A percentile compares a stretch with the other conserved stretches of the same genome.
phyloP scores from a whole-genome alignment of 23 tunicate genomes.

The Ciona savignyi region DNA sequence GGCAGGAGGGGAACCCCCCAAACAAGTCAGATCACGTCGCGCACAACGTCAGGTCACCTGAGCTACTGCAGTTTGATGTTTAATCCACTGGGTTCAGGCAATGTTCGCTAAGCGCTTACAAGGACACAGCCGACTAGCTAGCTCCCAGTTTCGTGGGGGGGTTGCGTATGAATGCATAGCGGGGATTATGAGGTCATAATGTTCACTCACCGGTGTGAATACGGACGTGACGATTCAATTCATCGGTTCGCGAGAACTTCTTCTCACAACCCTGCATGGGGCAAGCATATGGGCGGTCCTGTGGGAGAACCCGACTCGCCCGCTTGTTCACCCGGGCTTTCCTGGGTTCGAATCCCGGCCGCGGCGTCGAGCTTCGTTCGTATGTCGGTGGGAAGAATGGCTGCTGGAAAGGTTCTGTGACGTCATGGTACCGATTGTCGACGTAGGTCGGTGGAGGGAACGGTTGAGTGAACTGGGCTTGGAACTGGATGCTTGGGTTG shows the following conservation, averaged over 20 bases:
- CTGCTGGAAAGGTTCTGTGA: not conserved
- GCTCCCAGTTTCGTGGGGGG: too few relatives aligned
- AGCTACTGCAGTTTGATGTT: too few relatives aligned
- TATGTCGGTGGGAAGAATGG: not conserved
- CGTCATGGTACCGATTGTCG: not conserved
- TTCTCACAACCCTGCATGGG: constrained; percentile 56
- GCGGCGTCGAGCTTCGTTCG: not conserved
- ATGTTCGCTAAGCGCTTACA: too few relatives aligned
- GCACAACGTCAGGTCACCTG: too few relatives aligned
- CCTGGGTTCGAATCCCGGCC: not conserved
- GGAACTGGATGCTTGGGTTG: not conserved
- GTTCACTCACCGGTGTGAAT: constrained; percentile 90
- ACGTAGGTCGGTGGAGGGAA: not conserved
- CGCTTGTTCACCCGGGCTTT: not conserved
- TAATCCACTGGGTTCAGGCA: too few relatives aligned
- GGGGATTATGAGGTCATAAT: too few relatives aligned
- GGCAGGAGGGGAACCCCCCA: too few relatives aligned
- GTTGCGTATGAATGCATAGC: too few relatives aligned
- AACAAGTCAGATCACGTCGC: too few relatives aligned
- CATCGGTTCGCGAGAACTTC: constrained; percentile 85
- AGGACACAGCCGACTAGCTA: too few relatives aligned
- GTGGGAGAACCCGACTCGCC: constrained; percentile 6
- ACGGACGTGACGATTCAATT: constrained; percentile 76
- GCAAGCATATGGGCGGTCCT: constrained; percentile 68
- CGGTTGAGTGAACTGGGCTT: not conserved